phyloP scores from a whole-genome alignment of 2,888 invertebrate genomes.

The Eustalomyia histrio region DNA sequence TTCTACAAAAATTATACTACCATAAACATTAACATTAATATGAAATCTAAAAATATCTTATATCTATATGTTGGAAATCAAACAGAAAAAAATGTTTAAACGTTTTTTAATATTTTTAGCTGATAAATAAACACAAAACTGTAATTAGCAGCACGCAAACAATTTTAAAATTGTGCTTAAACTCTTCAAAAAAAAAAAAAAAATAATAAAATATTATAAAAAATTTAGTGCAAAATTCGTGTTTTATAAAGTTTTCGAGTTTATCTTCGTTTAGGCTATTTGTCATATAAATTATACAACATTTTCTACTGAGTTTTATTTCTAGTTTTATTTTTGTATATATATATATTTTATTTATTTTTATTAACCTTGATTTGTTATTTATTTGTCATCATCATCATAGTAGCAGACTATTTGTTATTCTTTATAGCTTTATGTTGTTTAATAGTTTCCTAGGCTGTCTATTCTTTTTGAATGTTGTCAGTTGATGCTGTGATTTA shows the following conservation, averaged over 20 bases:
- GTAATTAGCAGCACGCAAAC: conserved; percentile 44
- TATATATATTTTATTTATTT: neutral
- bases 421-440: neutral
- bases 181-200: conserved; percentile 4
- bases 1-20: neutral
- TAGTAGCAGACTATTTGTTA: neutral
- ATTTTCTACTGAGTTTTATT: neutral
- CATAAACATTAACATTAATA: conserved; percentile 24
- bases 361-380: conserved; percentile 1
- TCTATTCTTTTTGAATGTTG: neutral
- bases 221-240: neutral
- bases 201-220: neutral
- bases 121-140: conserved; percentile 3
- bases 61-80: conserved; percentile 15
- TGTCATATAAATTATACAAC: neutral
- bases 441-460: conserved; percentile 4
- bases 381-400: neutral
- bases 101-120: neutral
- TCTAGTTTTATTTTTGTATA: too few species aligned
- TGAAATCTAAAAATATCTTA: neutral
- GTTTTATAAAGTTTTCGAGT: neutral
- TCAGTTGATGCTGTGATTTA: neutral
- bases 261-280: conserved; percentile 18
- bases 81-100: neutral
- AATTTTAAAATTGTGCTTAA: neutral